Evolutionary conservation across 1,140 invertebrate genomes (phyloP), one percentile per base, ranked within the genome.

Genomic region (Eriocheir sinensis): DNA sequence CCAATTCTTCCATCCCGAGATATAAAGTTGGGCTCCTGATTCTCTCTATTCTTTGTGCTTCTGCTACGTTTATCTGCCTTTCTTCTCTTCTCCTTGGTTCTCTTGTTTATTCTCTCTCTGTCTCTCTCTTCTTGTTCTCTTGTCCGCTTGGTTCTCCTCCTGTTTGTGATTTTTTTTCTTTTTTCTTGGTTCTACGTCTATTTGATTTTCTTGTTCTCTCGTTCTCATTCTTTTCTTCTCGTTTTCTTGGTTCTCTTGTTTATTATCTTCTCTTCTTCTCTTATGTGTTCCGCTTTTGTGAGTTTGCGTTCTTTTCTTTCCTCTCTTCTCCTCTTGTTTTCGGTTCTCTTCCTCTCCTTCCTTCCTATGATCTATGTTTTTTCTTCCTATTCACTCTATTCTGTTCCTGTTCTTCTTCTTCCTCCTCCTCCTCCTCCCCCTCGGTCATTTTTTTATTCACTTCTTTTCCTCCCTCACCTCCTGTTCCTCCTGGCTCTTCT

Each of bases 121-220:
- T 89, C 40, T 89, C 88, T 32, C 30, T 91, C 90, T 36, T 48
- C 44, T 48, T n/a, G n/a, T n/a, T n/a, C n/a, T n/a, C n/a, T n/a
- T n/a, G n/a, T n/a, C n/a, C n/a, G n/a, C n/a, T 72, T 72, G 60
- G 21, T 72, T 72, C 27, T 72, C 60, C n/a, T n/a, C n/a, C n/a
- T n/a, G n/a, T n/a, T n/a, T n/a, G n/a, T 72, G 60, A 2, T 3
- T 72, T n/a, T 72, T 48, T 89, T 34, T 89, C 40, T 38, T 41
- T 86, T 34, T 86, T 17, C 17, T 17, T 89, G 34, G n/a, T 34
- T 38, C 34, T 89, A 12, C 38, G 12, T 38, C 34, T 34, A 89
- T 15, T 41, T 38, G 17, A 6, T n/a, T 12, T 17, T 36, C 30
- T 32, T 8, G 8, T 41, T 89, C 27, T 15, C 15, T 32, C 15